Conservation (phyloP, 2,113 vertebrate genomes). For the Hemiscyllium ocellatum region DNA sequence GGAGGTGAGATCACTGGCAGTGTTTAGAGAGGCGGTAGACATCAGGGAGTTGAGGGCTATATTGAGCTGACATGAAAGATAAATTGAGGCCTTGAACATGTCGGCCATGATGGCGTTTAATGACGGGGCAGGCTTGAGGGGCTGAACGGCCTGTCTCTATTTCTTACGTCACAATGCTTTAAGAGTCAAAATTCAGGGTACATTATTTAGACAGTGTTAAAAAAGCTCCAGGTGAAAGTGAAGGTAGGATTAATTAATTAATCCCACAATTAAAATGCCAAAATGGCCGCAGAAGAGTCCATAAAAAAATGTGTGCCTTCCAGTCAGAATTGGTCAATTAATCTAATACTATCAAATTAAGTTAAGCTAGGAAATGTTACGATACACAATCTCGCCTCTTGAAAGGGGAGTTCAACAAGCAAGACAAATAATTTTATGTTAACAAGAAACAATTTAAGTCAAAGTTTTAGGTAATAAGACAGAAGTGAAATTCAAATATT, state of each 20-base stretch:
- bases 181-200: neutral
- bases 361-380: neutral
- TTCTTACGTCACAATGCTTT: neutral
- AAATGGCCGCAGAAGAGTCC: neutral
- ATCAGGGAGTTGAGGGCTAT: too few species aligned
- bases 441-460: neutral
- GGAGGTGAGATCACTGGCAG: too few species aligned
- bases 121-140: too few species aligned
- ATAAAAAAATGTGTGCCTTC: neutral
- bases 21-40: too few species aligned
- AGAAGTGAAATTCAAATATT: neutral
- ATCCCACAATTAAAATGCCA: too few species aligned
- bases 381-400: neutral
- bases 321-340: neutral
- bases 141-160: too few species aligned
- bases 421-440: neutral
- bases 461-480: neutral
- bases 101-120: too few species aligned
- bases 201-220: neutral
- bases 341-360: neutral
- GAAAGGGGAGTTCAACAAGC: neutral
- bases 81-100: too few species aligned
- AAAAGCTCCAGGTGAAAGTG: neutral
- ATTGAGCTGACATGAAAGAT: too few species aligned
- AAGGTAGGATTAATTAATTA: neutral